Evolutionary conservation across 2,797 vertebrate genomes (phyloP).

Genomic region (Lacerta bilineata): DNA sequence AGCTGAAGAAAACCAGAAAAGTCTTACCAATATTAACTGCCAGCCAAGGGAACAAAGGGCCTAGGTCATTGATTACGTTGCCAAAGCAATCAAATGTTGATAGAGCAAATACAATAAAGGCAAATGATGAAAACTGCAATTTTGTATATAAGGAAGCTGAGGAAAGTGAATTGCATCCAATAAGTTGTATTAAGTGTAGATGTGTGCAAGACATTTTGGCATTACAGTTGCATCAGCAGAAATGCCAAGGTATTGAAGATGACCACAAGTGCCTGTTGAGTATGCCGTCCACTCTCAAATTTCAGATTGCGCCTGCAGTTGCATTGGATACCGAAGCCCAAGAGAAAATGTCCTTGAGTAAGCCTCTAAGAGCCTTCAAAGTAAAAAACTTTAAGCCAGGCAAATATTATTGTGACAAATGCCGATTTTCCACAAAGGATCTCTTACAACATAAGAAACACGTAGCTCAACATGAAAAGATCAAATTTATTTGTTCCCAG

Average conservation of each 20-base stretch:
- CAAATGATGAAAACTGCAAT: conserved; percentile 50
- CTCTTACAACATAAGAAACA: conserved; percentile 86
- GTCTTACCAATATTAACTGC: conserved; percentile 73
- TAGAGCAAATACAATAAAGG: conserved; percentile 65
- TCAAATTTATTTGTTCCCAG: conserved; percentile 91
- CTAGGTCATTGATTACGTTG: conserved; percentile 73
- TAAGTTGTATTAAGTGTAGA: conserved; percentile 77
- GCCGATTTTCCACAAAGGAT: conserved; percentile 89
- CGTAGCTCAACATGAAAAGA: conserved; percentile 86
- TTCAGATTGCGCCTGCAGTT: conserved; percentile 63
- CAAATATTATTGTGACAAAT: conserved; percentile 91
- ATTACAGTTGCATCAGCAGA: conserved; percentile 67
- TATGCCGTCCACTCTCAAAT: conserved; percentile 65
- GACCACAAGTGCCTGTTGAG: conserved; percentile 65
- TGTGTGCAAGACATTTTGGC: conserved; percentile 68
- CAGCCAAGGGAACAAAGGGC: conserved; percentile 60
- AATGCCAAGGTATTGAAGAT: conserved; percentile 63
- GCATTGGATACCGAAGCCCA: conserved; percentile 59
- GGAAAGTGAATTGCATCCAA: conserved; percentile 55
- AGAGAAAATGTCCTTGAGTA: conserved; percentile 36
- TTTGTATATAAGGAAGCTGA: conserved; percentile 72
- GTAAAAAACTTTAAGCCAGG: conserved; percentile 77
- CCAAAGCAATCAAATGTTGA: conserved; percentile 70
- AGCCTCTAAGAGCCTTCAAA: conserved; percentile 68
- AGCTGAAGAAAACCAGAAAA: conserved; percentile 81